phyloP scores from a whole-genome alignment of 2,113 vertebrate species.

The Rostratula benghalensis region DNA sequence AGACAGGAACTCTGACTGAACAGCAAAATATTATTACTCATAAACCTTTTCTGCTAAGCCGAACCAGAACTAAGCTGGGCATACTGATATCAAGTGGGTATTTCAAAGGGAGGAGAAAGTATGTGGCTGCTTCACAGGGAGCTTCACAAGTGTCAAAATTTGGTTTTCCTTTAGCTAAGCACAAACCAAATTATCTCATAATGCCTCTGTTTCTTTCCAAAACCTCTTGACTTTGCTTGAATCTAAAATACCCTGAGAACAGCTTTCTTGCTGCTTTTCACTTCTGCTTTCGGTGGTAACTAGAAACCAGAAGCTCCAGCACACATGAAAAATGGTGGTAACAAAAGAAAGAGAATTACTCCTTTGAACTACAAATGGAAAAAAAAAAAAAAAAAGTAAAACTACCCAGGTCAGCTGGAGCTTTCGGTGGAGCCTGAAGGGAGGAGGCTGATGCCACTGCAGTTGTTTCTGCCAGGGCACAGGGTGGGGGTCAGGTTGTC shows the following conservation, averaged over 20 bases:
- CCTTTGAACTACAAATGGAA: not conserved
- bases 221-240: slow-evolving; percentile 1
- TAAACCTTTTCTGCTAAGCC: not conserved
- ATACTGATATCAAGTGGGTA: not conserved
- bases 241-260: slow-evolving; percentile 13
- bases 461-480: not conserved
- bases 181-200: slow-evolving; percentile 33
- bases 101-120: not conserved
- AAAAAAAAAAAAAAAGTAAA: not conserved
- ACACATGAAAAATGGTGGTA: not conserved
- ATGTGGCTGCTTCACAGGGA: not conserved
- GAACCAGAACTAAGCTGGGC: not conserved
- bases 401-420: not conserved
- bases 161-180: not conserved
- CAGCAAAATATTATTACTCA: not conserved
- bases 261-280: not conserved
- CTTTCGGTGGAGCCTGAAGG: not conserved
- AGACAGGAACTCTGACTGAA: not conserved
- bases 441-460: not conserved
- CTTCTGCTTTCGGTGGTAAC: slow-evolving; percentile 49
- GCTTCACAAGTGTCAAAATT: not conserved
- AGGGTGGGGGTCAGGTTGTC: not conserved
- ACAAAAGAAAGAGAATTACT: not conserved
- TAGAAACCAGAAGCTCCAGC: slow-evolving; percentile 38
- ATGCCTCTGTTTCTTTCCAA: not conserved